phyloP scores from a whole-genome alignment of 2,888 invertebrate genomes.

The Balanococcus diminutus region DNA sequence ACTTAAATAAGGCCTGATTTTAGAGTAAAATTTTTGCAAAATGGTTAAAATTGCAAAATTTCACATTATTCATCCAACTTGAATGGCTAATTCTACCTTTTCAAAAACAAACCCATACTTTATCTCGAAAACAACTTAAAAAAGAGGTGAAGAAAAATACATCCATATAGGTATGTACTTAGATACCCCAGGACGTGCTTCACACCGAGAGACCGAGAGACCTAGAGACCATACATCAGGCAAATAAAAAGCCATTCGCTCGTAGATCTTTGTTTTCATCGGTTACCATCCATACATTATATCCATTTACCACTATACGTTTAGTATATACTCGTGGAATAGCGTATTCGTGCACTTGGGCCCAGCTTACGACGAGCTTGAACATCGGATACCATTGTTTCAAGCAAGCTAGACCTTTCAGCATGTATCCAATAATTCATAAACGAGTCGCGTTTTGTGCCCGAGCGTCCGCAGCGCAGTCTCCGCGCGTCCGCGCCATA shows the following conservation, averaged over 20 bases:
- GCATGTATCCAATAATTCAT: not conserved
- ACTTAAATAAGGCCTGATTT: no score
- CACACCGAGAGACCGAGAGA: no score
- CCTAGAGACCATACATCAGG: not conserved
- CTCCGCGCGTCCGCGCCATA: not conserved
- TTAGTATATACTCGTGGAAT: not conserved
- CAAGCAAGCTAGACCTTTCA: not conserved
- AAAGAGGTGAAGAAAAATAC: no score
- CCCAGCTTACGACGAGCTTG: not conserved
- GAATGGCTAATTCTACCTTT: no score
- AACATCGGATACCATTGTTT: not conserved
- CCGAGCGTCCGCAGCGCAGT: not conserved
- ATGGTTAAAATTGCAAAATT: no score
- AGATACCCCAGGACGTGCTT: not conserved
- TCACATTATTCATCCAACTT: no score
- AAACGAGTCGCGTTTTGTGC: not conserved
- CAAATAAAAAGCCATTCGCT: not conserved
- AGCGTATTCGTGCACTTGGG: not conserved
- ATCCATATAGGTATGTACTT: not conserved
- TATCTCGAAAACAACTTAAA: no score
- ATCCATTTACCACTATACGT: not conserved
- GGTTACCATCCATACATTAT: not conserved
- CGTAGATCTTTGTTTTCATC: conserved; percentile 5
- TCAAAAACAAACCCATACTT: no score
- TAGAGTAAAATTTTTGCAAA: no score